These are phyloP conservation scores for Drosophila saltans DNA, from an alignment of 1,140 invertebrate species.

Conservation along the genomic window DNA sequence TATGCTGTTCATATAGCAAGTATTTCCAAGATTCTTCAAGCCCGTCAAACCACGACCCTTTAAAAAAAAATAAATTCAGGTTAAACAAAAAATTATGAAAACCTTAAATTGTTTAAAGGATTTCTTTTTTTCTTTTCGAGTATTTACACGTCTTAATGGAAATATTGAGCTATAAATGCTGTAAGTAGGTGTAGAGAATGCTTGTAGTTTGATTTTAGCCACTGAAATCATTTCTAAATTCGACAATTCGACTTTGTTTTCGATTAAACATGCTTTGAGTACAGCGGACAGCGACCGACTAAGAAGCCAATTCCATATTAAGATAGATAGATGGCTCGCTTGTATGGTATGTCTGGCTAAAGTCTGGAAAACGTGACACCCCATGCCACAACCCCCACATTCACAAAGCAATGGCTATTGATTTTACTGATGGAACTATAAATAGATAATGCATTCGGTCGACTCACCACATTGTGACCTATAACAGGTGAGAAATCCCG, in stretches of 20 bases:
- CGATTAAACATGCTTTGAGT: constrained; percentile 67
- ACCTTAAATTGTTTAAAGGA: too few relatives aligned
- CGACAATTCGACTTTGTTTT: constrained; percentile 35
- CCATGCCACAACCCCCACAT: background rate
- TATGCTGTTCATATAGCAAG: constrained; percentile 99
- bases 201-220: constrained; percentile 68
- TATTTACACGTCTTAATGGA: constrained; percentile 66
- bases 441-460: constrained; percentile 25
- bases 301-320: constrained; percentile 22
- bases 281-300: constrained; percentile 53
- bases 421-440: constrained; percentile 50
- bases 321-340: background rate
- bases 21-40: constrained; percentile 95
- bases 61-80: constrained; percentile 47
- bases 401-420: constrained; percentile 40
- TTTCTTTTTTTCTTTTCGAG: background rate
- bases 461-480: constrained; percentile 83
- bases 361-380: constrained; percentile 57
- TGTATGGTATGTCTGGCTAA: constrained; percentile 22
- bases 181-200: constrained; percentile 54
- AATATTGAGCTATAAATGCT: constrained; percentile 73
- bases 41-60: constrained; percentile 91
- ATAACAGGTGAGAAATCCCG: constrained; percentile 87
- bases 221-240: constrained; percentile 70
- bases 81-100: background rate